A percentile compares a stretch with the other conserved stretches of the same genome.
Conservation (phyloP, 2,797 vertebrate genomes). For the Sitta carolinensis region DNA sequence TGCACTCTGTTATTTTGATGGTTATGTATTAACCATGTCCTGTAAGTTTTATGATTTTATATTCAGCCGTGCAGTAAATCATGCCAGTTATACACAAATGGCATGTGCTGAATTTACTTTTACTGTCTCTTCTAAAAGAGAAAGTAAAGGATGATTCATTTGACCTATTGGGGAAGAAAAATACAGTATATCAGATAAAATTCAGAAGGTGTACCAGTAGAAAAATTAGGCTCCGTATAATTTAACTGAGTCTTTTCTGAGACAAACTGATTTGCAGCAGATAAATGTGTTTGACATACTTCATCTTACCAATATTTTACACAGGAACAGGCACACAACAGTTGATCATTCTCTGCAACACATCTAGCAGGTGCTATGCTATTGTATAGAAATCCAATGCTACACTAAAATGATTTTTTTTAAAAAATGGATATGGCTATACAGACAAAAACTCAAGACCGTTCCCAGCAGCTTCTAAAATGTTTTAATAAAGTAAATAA, state of each 20-base stretch:
- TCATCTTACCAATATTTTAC: slow-evolving; percentile 45
- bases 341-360: slow-evolving; percentile 24
- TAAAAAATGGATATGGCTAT: neutral
- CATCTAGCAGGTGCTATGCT: neutral
- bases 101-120: slow-evolving; percentile 67
- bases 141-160: slow-evolving; percentile 61
- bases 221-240: slow-evolving; percentile 70
- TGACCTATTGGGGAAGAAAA: slow-evolving; percentile 62
- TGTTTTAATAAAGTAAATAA: neutral
- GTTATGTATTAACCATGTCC: slow-evolving; percentile 81
- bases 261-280: slow-evolving; percentile 60
- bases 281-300: slow-evolving; percentile 61
- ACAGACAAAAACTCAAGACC: neutral
- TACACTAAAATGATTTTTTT: neutral
- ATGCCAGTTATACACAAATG: slow-evolving; percentile 63
- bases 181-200: slow-evolving; percentile 66
- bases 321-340: neutral
- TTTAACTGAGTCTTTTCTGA: slow-evolving; percentile 66
- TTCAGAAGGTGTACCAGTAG: slow-evolving; percentile 61
- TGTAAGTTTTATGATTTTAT: slow-evolving; percentile 87
- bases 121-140: slow-evolving; percentile 55
- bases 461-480: neutral
- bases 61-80: slow-evolving; percentile 84
- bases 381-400: slow-evolving; percentile 30
- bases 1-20: slow-evolving; percentile 84